Base-by-base conservation (phyloP, 2,113 vertebrate species). In the Trachemys scripta region DNA sequence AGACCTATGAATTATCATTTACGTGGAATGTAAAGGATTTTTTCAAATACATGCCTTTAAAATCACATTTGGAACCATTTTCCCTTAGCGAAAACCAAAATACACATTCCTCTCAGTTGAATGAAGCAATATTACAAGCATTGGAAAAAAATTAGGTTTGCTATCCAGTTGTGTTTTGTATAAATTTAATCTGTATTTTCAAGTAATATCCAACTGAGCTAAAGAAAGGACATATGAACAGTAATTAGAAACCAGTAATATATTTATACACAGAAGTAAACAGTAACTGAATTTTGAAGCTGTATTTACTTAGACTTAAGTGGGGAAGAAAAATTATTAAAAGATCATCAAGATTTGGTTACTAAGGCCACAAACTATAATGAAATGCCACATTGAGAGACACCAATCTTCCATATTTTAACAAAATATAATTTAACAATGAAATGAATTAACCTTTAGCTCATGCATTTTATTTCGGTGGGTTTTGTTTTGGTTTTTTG, bases 401-500 rank as follows among this genome's bases (percentile, higher is more conserved):
- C 89, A 92, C 82, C 6, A 51, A 90, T 93, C 76, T 90, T 90
- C 93, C 17, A 90, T 90, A 54, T 88, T 81, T 95, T 87, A 29
- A 84, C 80, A 94, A 85, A 80, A 50, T 85, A 91, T 6, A 49
- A 81, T 65, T 91, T 82, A 91, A 81, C 42, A 95, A 50, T 75
- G 81, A 49, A 65, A 59, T 16, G 87, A 86, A 53, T 49, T 87
- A 53, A 76, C 45, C 78, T 88, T 92, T 85, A 79, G 78, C 50
- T 90, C 76, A 80, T 75, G 51, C 4, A 95, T 85, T 86, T 92
- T 91, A 96, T 82, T 84, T 94, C 79, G 95, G 84, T 88, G 85
- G 42, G 93, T 85, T 95, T 86, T 85, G 83, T 54, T 94, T 80
- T 94, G 94, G 82, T 91, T 94, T 97, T 98, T 90, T 69, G 49